Base-by-base conservation (phyloP, 2,888 invertebrate genomes). In the Elgonia sp. region DNA sequence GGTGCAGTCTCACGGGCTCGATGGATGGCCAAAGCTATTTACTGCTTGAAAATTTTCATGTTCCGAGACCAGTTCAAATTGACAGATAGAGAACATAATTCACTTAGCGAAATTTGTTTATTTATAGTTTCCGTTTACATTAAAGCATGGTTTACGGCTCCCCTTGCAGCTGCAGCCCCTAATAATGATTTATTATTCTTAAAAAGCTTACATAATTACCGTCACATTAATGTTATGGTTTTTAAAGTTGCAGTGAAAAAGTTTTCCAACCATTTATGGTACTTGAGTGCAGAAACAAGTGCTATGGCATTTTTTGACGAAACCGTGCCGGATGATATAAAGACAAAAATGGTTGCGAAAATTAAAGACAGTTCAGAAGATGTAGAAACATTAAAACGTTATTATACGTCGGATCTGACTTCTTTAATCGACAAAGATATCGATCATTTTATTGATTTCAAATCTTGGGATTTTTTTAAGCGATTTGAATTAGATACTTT, bases 21-120 rank as follows among this genome's bases (percentile, higher is more conserved):
- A 12, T 65, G 77, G 53, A 77, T 77, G 77, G 77, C 65, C 20
- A 63, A 39, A 29, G 63, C 42, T 4, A 73, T 73, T 16, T 76
- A 65, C 42, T 46, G 76, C 29, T n/a, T 77, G 21, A 77, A 77
- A 77, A 77, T 65, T 20, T 65, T 65, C 40, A 29, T 77, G 5
- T 90, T 91, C 76, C 82, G 89, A 21, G 62, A 88, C 12, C 81
- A 89, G 67, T 91, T 90, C 60, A 62, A 73, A 40, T 83, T 92
- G 18, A 89, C 29, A 29, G 29, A 29, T 29, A 29, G 5, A 29
- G 29, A 29, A 29, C 29, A 29, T 29, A 29, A 29, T 3, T 29
- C 29, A 29, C 29, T 29, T 29, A 29, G 29, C 29, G 29, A 29
- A 29, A 29, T 29, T 29, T 29, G 63, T 16, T 29, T 29, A 29